Base-by-base conservation (phyloP, 2,113 vertebrate species). In the Tautogolabrus adspersus region DNA sequence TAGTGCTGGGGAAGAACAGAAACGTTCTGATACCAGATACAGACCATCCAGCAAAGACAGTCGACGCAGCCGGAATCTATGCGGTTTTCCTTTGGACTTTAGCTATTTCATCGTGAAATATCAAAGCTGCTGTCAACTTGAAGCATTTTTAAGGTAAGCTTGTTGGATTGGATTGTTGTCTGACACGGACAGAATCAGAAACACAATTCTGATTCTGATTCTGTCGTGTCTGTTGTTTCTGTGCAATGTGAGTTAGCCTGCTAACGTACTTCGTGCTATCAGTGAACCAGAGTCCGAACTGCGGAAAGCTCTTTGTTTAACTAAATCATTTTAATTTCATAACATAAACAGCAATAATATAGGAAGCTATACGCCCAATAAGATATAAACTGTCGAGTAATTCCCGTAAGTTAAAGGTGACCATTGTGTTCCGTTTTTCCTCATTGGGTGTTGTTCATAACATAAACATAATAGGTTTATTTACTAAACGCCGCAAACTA, bases 111-210 rank as follows among this genome's bases (percentile, higher is more conserved):
- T 7, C 8, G 2, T 18, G 77, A 56, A 49, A 42, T 72, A 73
- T 3, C 5, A 15, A 56, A 6, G 0, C 19, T 11, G 10, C 13
- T 42, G 13, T 6, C 10, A 0, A 22, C 10, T 13, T 21, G 18
- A 75, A 74, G 21, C 40, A 22, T 12, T 11, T 47, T 8, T 9
- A 46, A 80, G 90, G 91, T 92, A 75, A 87, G 86, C 12, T 26
- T 5, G 0, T 13, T 0, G 30, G 3, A 2, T 37, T 49, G 10
- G 13, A 3, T n/a, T 49, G 19, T 63, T 18, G 19, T n/a, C n/a
- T n/a, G n/a, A n/a, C n/a, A n/a, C n/a, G n/a, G n/a, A n/a, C n/a
- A n/a, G n/a, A n/a, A n/a, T n/a, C n/a, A n/a, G n/a, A n/a, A n/a
- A n/a, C n/a, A n/a, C n/a, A n/a, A n/a, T n/a, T n/a, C n/a, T n/a